Base-by-base conservation (phyloP, 2,888 invertebrate genomes). In the Caenorhabditis uteleia region DNA sequence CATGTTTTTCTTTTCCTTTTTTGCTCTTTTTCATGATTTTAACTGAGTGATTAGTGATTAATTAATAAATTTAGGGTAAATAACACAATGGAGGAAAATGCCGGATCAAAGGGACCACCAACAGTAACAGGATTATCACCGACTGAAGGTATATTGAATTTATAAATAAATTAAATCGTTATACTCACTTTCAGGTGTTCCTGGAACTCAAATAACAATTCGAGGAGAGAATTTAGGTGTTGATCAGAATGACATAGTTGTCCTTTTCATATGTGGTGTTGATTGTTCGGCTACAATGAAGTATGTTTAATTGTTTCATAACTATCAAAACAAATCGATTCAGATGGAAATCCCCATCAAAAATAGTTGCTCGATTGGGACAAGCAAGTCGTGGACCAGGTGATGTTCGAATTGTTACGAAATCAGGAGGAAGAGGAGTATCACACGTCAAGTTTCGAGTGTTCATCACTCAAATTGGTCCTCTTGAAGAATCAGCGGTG, bases 331-430 rank as follows among this genome's bases (percentile, higher is more conserved):
- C 14, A 20, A 20, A 2, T 5, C 10, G 7, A 31, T 56, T 45
- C 50, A 95, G 97, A 87, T 98, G 98, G 98, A 93, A 94, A 83
- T 93, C 95, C 1, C 88, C 91, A 29, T 97, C 94, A 83, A 98
- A 98, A 87, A 94, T 98, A 68, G 90, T 95, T 47, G 95, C 95
- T 0, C 89, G 97, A 56, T 92, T 95, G 5, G 95, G 95, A 0
- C 90, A 92, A 1, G 91, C 91, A 27, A 92, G 92, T 83, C 91
- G 92, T 4, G 83, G 83, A 16, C 88, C 90, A 66, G 94, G 95
- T 2, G 94, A 95, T 83, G 91, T 75, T 7, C 54, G 68, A 80
- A 90, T 93, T 0, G 91, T 90, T 0, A 95, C 95, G 0, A 87
- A 88, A 54, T 89, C 89, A 58, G 95, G 92, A 44, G 94, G 94